Base-by-base conservation (phyloP, 1,140 invertebrate genomes). In the Anadara kagoshimensis region DNA sequence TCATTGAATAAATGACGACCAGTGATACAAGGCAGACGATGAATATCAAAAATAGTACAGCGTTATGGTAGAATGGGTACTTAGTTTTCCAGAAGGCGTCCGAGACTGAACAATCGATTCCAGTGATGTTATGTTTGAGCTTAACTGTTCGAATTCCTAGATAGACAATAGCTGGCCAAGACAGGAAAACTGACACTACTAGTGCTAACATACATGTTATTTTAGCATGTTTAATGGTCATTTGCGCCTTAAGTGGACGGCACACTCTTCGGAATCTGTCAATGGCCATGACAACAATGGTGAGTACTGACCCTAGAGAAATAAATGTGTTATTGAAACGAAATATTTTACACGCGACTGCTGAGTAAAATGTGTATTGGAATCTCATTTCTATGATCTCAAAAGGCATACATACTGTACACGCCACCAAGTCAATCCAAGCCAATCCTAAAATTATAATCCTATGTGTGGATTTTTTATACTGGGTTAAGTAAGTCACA, bases 361-460 rank as follows among this genome's bases (percentile, higher is more conserved):
- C 68, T 14, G 57, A 67, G 22, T 73, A 65, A 63, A 80, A 84
- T 24, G 70, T 80, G 66, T 75, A 80, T 12, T 78, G 78, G 29
- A 67, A 83, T n/a, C 75, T 51, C 53, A 81, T 68, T 61, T 83
- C 79, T 0, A 80, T n/a, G 5, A 81, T 76, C 69, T 84, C 83
- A 51, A 80, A 80, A 1, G 83, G 83, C 43, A 85, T 72, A 3
- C 72, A 68, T 12, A 83, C n/a, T 18, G 57, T 8, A 57, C 78
- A 83, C 26, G 64, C 73, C 14, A 79, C 43, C 2, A 82, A n/a
- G 61, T 85, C 83, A 29, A 78, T 61, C 14, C 74, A 29, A 3
- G 82, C 78, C 53, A 85, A 62, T 22, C 67, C 65, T 26, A 82
- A 29, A 59, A 85, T 77, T 69, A 79, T 83, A 18, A 58, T 80